Base-by-base conservation (phyloP, 2,888 invertebrate species). In the Heliconius charithonia region DNA sequence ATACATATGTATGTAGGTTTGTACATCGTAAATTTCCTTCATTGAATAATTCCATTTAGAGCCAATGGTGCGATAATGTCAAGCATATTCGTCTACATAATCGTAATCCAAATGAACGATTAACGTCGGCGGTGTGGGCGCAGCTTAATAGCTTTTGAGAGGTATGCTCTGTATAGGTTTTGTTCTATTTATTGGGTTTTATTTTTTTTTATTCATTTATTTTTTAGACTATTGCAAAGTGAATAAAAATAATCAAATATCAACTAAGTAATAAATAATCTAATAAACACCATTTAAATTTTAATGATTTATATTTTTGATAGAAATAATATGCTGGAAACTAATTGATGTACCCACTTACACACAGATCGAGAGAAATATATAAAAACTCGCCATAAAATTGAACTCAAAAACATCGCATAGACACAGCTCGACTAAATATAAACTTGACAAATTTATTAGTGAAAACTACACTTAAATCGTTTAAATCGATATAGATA, bases 81-180 rank as follows among this genome's bases (percentile, higher is more conserved):
- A 91, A 91, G 89, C 89, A 90, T 92, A 92, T 92, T 91, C 91
- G 87, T 91, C 86, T 86, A 87, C 86, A 88, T 91, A 92, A 92
- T 90, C 88, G 89, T 91, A 92, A 92, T 91, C 88, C 89, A 87
- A 92, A 92, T 91, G 92, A 92, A 87, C 91, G 93, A 93, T 94
- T 94, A 93, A 87, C 85, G 88, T 87, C 84, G 85, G 86, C 86
- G 85, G 87, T 83, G 89, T 93, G 89, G 93, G 93, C 87, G 91
- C 82, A 89, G 90, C 90, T 91, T 91, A 90, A 89, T 88, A 87
- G 89, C 63, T 62, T 74, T 74, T 45, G 63, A 74, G 25, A 29
- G 19, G 56, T 72, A 59, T 25, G 59, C n/a, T 72, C 69, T 59
- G 37, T 71, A 56, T 71, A 22, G 32, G 59, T 59, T 29, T 59